Base-by-base conservation (phyloP, 2,797 vertebrate species). In the Delichon dasypus region DNA sequence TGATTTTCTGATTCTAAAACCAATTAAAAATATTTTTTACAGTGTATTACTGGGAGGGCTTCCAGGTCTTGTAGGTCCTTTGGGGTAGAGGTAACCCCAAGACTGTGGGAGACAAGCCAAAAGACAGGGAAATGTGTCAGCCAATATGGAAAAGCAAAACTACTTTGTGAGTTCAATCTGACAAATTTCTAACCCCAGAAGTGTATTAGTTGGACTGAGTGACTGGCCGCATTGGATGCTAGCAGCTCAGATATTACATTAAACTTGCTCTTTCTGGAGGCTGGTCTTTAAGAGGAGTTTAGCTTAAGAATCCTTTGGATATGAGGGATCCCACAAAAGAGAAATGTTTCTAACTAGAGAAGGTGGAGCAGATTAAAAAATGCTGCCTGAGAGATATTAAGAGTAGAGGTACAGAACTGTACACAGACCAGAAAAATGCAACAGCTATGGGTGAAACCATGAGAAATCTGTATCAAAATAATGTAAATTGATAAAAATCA, bases 41-140 rank as follows among this genome's bases (percentile, higher is more conserved):
- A 84, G 77, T 29, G 34, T 74, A 50, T 91, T 73, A 74, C 53
- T 86, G 73, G 83, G 64, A 90, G 82, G 76, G 38, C 45, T 90
- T 95, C 82, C 94, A 87, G 91, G 88, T 90, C 89, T 64, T 92
- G 54, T 76, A 84, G 79, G 67, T 88, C 66, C 60, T 95, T 38
- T 36, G 5, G 57, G 64, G 71, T n/a, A 88, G 64, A 90, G 58
- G 77, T 80, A 94, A 90, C 85, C 88, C 83, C 80, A 80, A 16
- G 60, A 79, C 0, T 90, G 71, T 79, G 80, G 77, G 19, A 90
- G 64, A 93, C 38, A 85, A 93, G 74, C 67, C 94, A 85, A 60
- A 85, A 73, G 82, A 88, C 81, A 94, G 78, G 74, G 50, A 97
- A 87, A 76, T 67, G 57, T 94, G 82, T 90, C 95, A 97, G 78